phyloP scores from a whole-genome alignment of 2,797 vertebrate species.

The Rhinophrynus dorsalis region DNA sequence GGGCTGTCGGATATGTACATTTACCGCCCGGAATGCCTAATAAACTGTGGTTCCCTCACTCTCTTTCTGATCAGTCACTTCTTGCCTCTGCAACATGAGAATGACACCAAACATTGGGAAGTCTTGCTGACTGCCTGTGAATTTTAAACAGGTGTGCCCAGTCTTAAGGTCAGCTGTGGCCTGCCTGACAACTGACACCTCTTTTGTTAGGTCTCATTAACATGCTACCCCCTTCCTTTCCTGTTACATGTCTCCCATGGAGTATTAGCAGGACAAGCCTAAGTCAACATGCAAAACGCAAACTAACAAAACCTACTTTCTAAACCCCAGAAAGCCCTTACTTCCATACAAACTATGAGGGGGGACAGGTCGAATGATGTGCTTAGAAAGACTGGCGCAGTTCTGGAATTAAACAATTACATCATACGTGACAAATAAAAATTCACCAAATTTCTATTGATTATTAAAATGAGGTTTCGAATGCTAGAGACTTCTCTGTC shows the following conservation, averaged over 20 bases:
- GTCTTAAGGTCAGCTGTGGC: constrained; percentile 25
- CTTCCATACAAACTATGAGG: neutral
- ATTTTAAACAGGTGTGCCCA: constrained; percentile 43
- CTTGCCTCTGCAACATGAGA: constrained; percentile 11
- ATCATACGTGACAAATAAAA: too few relatives aligned
- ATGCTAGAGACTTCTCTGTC: too few relatives aligned
- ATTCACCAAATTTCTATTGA: too few relatives aligned
- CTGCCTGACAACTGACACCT: constrained; percentile 35
- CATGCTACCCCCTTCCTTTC: constrained; percentile 41
- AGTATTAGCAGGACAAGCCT: constrained; percentile 38
- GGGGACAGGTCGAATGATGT: too few relatives aligned
- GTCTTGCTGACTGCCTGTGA: constrained; percentile 21
- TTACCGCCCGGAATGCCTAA: neutral
- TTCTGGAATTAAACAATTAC: too few relatives aligned
- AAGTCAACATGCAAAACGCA: constrained; percentile 41
- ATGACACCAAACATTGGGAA: constrained; percentile 25
- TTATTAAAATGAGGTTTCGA: too few relatives aligned
- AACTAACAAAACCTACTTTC: constrained; percentile 25
- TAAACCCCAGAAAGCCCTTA: neutral
- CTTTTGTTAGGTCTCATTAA: constrained; percentile 44
- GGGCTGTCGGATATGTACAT: too few relatives aligned
- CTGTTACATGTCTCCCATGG: constrained; percentile 44
- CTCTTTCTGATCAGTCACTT: neutral
- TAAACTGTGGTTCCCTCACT: neutral
- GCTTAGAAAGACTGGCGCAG: too few relatives aligned